Conservation (phyloP, 2,113 vertebrate species). For the Tretioscincus oriximinensis region DNA sequence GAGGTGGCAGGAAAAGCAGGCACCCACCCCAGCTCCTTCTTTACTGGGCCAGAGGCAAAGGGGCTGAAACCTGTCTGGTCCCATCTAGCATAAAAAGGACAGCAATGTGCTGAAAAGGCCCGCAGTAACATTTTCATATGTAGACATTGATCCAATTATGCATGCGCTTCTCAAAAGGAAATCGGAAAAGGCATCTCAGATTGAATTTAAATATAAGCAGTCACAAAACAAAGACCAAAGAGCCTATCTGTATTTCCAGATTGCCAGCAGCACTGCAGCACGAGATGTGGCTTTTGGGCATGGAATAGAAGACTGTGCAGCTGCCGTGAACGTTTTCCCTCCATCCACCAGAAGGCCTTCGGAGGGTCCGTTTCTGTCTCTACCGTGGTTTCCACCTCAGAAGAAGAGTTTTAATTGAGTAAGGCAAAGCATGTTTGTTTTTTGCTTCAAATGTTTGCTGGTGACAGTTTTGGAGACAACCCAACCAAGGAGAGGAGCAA, state of each 20-base stretch:
- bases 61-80: neutral
- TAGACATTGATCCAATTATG: neutral
- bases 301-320: neutral
- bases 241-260: neutral
- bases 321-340: neutral
- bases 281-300: neutral
- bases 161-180: neutral
- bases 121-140: neutral
- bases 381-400: neutral
- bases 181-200: neutral
- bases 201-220: neutral
- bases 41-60: rapidly evolving
- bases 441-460: neutral
- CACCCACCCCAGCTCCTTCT: neutral
- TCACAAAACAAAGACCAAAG: rapidly evolving
- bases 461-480: neutral
- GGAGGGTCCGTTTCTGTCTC: neutral
- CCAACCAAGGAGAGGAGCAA: neutral
- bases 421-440: neutral
- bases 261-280: neutral
- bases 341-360: neutral
- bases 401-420: neutral
- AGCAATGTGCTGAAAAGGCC: rapidly evolving
- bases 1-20: neutral
- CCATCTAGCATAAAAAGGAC: neutral